A percentile compares a stretch with the other conserved stretches of the same genome.
Evolutionary conservation across 2,888 invertebrate genomes (phyloP).

Genomic region (Platerodrilus igneus): DNA sequence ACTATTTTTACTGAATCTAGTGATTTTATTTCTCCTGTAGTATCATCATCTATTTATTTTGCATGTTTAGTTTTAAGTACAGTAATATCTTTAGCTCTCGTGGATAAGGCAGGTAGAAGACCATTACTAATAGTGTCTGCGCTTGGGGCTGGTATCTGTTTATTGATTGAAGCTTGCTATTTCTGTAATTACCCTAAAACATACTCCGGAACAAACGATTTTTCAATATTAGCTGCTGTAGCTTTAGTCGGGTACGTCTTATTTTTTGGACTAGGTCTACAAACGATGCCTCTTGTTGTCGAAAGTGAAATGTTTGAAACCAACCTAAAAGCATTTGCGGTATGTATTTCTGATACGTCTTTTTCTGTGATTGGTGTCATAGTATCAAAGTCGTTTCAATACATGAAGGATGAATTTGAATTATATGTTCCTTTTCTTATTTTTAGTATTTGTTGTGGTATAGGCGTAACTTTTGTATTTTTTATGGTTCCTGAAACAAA

Average conservation of each 20-base stretch:
- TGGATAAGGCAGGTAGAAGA: conserved; percentile 60
- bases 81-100: conserved; percentile 52
- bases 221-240: conserved; percentile 52
- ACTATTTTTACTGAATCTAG: conserved; percentile 53
- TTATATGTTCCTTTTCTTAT: conserved; percentile 63
- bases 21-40: conserved; percentile 47
- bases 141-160: conserved; percentile 39
- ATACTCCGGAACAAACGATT: conserved; percentile 34
- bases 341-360: conserved; percentile 50
- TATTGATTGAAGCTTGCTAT: conserved; percentile 43
- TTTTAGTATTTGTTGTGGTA: conserved; percentile 56
- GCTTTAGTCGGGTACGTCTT: conserved; percentile 46
- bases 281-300: conserved; percentile 49
- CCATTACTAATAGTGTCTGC: conserved; percentile 56
- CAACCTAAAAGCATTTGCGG: conserved; percentile 51
- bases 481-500: conserved; percentile 64
- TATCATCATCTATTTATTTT: conserved; percentile 54
- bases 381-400: conserved; percentile 47
- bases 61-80: conserved; percentile 55
- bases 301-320: conserved; percentile 52
- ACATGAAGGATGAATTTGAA: conserved; percentile 54
- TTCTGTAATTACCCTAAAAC: conserved; percentile 43
- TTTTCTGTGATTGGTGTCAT: conserved; percentile 47
- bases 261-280: conserved; percentile 48
- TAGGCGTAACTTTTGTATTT: conserved; percentile 58